phyloP scores from a whole-genome alignment of 2,888 invertebrate genomes.

The Imbricaverruca yamaguchii region DNA sequence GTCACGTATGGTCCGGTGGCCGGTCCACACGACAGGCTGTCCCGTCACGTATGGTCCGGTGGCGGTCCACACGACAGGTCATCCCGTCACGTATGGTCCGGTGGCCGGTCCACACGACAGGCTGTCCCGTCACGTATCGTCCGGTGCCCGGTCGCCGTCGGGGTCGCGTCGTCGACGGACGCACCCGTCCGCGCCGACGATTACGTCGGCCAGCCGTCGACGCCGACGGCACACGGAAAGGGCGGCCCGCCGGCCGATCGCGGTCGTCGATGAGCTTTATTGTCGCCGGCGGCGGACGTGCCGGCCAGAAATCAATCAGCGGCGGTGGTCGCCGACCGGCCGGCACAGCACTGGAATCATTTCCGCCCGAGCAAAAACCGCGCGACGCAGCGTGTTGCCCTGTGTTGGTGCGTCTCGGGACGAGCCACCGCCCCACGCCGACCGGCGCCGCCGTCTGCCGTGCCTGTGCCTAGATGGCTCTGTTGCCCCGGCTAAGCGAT shows the following conservation, averaged over 20 bases:
- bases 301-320: constrained; percentile 3
- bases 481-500: too few relatives aligned
- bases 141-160: background rate
- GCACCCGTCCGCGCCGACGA: background rate
- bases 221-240: background rate
- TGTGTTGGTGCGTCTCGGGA: background rate
- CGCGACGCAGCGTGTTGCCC: background rate
- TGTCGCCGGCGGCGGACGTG: background rate
- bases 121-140: background rate
- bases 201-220: background rate
- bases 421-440: background rate
- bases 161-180: background rate
- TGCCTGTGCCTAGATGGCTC: too few relatives aligned
- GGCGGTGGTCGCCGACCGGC: background rate
- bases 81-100: too few relatives aligned
- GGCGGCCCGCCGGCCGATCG: background rate
- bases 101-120: too few relatives aligned
- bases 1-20: too few relatives aligned
- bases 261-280: background rate
- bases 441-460: too few relatives aligned
- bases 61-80: too few relatives aligned
- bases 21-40: too few relatives aligned
- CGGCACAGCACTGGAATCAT: background rate
- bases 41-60: too few relatives aligned
- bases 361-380: background rate